A percentile compares a stretch with the other conserved stretches of the same genome.
Conservation (phyloP, 1,140 invertebrate genomes). For the Sminthurinus signatus region DNA sequence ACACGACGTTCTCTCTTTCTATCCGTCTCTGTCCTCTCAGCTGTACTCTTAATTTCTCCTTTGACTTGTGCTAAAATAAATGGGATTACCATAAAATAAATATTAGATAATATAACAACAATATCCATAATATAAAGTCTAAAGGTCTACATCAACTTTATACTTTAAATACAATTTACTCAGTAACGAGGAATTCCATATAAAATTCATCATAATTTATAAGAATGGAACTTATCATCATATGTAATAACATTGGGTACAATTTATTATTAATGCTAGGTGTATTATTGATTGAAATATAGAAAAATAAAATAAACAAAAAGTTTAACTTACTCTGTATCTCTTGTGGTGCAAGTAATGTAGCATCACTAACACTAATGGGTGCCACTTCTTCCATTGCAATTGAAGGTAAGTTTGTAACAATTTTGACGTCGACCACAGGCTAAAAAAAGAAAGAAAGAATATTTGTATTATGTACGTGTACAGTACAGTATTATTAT, state of each 20-base stretch:
- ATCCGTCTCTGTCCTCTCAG: conserved; percentile 75
- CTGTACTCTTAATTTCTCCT: conserved; percentile 16
- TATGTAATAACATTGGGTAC: no score
- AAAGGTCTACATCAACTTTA: no score
- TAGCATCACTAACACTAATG: conserved; percentile 70
- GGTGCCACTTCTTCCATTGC: conserved; percentile 95
- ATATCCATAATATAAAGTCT: no score
- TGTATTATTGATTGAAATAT: no score
- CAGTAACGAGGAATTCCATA: conserved; percentile 34
- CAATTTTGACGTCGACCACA: conserved; percentile 79
- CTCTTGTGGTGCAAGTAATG: conserved; percentile 90
- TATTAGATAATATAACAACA: no score
- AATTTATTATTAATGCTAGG: no score
- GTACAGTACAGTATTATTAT: not conserved
- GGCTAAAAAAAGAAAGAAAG: conserved; percentile 49
- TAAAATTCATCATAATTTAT: no score
- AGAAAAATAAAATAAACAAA: not conserved
- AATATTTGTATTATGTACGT: not conserved
- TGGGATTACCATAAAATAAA: conserved; percentile 4
- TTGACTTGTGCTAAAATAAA: conserved; percentile 13
- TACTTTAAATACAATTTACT: no score
- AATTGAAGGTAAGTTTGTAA: conserved; percentile 85
- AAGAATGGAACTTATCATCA: conserved; percentile 24
- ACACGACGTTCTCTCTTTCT: conserved; percentile 78
- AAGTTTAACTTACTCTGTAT: conserved; percentile 62